phyloP scores from a whole-genome alignment of 2,888 invertebrate genomes.

The Catocala sponsa region DNA sequence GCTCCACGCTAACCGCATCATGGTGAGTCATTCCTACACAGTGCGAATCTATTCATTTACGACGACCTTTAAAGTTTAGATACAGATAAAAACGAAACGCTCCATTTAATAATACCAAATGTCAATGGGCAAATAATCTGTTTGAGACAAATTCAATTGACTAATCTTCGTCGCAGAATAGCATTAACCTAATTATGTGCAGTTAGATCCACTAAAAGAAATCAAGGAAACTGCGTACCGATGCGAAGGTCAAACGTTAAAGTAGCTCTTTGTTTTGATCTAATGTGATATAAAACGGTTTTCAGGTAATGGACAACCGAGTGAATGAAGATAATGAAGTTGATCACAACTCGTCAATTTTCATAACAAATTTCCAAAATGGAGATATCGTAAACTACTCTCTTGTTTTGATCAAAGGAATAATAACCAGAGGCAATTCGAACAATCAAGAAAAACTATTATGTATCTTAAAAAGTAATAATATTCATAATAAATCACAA shows the following conservation, averaged over 20 bases:
- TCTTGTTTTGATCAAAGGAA: conserved; percentile 89
- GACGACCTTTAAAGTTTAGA: conserved; percentile 68
- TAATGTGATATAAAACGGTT: conserved; percentile 58
- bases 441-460: conserved; percentile 77
- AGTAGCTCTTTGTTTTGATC: conserved; percentile 39
- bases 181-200: conserved; percentile 65
- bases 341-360: conserved; percentile 79
- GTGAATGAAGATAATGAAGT: conserved; percentile 77
- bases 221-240: conserved; percentile 57
- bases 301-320: conserved; percentile 87
- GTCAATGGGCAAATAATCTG: conserved; percentile 34
- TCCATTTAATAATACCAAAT: conserved; percentile 49
- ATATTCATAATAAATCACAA: conserved; percentile 75
- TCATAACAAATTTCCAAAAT: conserved; percentile 89
- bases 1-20: conserved; percentile 83
- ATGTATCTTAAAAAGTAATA: conserved; percentile 77
- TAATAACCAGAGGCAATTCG: conserved; percentile 81
- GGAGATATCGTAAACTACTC: conserved; percentile 89
- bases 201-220: conserved; percentile 58
- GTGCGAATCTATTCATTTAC: conserved; percentile 82
- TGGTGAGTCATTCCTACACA: conserved; percentile 85
- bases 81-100: conserved; percentile 58
- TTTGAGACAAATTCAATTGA: conserved; percentile 19
- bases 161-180: conserved; percentile 35
- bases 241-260: conserved; percentile 60